Percentiles rank a stretch among this genome's conserved stretches.
Conservation (phyloP, 2,888 invertebrate genomes). For the Xylocampa areola region DNA sequence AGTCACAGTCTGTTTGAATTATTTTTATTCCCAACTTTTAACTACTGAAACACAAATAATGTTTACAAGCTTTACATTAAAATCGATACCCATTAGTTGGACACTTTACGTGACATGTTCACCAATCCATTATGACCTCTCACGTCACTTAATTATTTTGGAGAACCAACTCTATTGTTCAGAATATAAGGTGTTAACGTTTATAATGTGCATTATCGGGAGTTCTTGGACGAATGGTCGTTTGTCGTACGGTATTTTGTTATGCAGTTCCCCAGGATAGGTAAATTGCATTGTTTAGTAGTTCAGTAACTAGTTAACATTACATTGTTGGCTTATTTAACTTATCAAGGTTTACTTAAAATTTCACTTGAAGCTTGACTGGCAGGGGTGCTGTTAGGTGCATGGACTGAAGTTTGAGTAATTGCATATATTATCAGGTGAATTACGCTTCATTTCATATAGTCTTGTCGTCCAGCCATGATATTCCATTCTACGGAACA, state of each 20-base stretch:
- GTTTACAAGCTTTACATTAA: constrained; percentile 52
- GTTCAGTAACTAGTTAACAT: constrained; percentile 56
- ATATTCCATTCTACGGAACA: no score
- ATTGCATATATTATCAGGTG: constrained; percentile 11
- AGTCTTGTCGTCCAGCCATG: no score
- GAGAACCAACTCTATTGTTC: constrained; percentile 6
- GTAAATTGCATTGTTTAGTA: constrained; percentile 65
- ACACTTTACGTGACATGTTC: constrained; percentile 54
- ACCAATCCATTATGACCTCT: constrained; percentile 23
- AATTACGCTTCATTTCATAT: no score
- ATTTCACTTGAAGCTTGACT: constrained; percentile 29
- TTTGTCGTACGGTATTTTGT: constrained; percentile 52
- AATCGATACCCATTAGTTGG: constrained; percentile 62
- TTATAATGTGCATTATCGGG: constrained; percentile 7
- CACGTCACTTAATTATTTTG: constrained; percentile 12
- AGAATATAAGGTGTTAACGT: neutral
- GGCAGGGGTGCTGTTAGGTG: constrained; percentile 15
- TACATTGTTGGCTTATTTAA: constrained; percentile 41
- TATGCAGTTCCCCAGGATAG: constrained; percentile 57
- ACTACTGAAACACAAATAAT: constrained; percentile 28
- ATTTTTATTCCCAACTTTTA: constrained; percentile 19
- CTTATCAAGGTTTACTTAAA: constrained; percentile 36
- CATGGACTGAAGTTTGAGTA: constrained; percentile 7
- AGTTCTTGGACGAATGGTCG: constrained; percentile 26
- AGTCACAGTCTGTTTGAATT: neutral